Base-by-base conservation (phyloP, 2,113 vertebrate species). In the Centropus unirufus region DNA sequence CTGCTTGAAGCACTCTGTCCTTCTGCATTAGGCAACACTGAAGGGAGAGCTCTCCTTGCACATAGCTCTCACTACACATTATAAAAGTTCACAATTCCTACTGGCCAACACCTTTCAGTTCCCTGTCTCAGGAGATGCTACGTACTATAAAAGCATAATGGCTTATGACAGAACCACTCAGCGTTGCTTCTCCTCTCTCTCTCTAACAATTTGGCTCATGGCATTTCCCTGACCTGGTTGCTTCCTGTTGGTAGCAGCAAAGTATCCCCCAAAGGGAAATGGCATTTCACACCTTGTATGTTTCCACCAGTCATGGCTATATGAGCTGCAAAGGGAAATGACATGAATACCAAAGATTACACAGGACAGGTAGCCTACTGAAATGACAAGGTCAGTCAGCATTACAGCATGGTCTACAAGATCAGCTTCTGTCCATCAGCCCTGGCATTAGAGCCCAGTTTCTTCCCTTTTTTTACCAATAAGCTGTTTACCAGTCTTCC, bases 261-360 rank as follows among this genome's bases (percentile, higher is more conserved):
- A 87, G 44, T 30, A 78, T 72, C 30, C 89, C 89, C 83, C 80
- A 62, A 74, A 92, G 82, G 84, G 55, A 87, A 82, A 85, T 32
- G 20, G 26, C 76, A 91, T 91, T 95, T 93, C 79, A 72, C 11
- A 83, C 39, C 58, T 72, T 49, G 11, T 36, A 15, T 29, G 11
- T 59, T 89, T 77, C 63, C 78, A 87, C 18, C 30, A 57, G 64
- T 54, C 61, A 66, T 4, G 14, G 36, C 89, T 95, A 52, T 51
- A 79, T 0, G 20, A 91, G 54, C 67, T 42, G 59, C 70, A 66
- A 83, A 85, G 51, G 51, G 52, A 90, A 89, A 82, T 12, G 76
- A 30, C 39, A 69, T 0, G 4, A 52, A 58, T 46, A 67, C 10
- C 22, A 76, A 78, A 91, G n/a, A 54, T 54, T 51, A 51, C 36